Percentiles rank a stretch among this genome's conserved stretches.
Evolutionary conservation across 2,113 vertebrate genomes (phyloP).

Genomic region (Tachysurus fulvidraco): DNA sequence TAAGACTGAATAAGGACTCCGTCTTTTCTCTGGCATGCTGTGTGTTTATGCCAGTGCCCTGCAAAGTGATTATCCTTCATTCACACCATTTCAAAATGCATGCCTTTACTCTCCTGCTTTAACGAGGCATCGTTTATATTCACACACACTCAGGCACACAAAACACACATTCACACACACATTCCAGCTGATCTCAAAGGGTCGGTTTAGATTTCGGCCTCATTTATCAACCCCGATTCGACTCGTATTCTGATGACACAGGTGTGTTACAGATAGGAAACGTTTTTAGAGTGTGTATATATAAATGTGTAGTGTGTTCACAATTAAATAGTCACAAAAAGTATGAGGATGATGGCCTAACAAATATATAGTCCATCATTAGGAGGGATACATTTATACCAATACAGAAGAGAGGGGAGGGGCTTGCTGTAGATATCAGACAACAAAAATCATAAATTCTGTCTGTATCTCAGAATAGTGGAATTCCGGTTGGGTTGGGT

Average conservation of each 20-base stretch:
- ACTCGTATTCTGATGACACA: neutral
- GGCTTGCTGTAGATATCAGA: too few relatives aligned
- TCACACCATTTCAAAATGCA: slow-evolving; percentile 36
- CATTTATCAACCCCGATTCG: neutral
- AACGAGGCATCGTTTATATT: slow-evolving; percentile 52
- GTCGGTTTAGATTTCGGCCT: neutral
- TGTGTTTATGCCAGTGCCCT: slow-evolving; percentile 36
- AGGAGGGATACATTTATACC: too few relatives aligned
- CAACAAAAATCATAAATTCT: too few relatives aligned
- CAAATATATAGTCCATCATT: neutral
- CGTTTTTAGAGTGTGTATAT: neutral
- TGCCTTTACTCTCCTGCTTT: slow-evolving; percentile 47
- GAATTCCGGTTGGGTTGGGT: too few relatives aligned
- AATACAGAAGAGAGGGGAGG: too few relatives aligned
- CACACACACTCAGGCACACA: slow-evolving; percentile 18
- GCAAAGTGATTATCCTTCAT: slow-evolving; percentile 47
- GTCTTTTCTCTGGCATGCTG: slow-evolving; percentile 39
- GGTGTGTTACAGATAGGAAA: neutral
- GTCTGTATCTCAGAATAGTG: too few relatives aligned
- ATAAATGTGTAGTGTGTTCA: neutral
- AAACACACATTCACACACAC: neutral
- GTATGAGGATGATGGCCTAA: neutral
- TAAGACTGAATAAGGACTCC: slow-evolving; percentile 48
- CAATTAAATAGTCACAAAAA: neutral
- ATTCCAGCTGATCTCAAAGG: neutral